These are phyloP conservation scores for Caracal caracal DNA, from an alignment of 2,113 vertebrate genomes.

Conservation along the genomic window DNA sequence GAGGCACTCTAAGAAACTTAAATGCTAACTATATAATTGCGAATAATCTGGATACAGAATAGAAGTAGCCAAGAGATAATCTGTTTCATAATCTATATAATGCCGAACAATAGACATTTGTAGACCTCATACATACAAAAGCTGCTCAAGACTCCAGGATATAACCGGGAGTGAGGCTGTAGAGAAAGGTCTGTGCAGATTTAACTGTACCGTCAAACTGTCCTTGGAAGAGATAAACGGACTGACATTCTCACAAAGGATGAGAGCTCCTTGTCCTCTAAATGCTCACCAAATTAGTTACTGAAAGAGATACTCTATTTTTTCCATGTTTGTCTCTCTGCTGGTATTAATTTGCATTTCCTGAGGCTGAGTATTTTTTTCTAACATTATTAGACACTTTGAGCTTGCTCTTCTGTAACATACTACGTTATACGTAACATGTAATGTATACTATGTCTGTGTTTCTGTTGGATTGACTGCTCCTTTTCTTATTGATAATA, in stretches of 20 bases:
- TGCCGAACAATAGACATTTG: not conserved
- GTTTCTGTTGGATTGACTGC: not conserved
- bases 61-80: not conserved
- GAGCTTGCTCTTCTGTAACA: not conserved
- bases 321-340: not conserved
- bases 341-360: not conserved
- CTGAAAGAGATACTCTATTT: not conserved
- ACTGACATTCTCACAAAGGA: not conserved
- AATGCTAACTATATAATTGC: not conserved
- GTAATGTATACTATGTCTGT: not conserved
- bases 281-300: not conserved
- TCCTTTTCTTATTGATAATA: not conserved
- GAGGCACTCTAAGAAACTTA: not conserved
- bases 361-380: constrained; percentile 4
- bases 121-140: not conserved
- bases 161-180: not conserved
- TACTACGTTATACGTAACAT: too few species aligned
- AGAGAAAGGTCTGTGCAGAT: not conserved
- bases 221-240: not conserved
- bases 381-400: not conserved
- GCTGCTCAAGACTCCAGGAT: not conserved
- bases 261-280: not conserved
- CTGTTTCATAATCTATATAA: not conserved
- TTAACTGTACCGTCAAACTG: not conserved
- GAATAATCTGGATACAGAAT: not conserved